A percentile compares a stretch with the other conserved stretches of the same genome.
Evolutionary conservation across 2,888 invertebrate species (phyloP).

Genomic region (Orthonychiurus folsomi): DNA sequence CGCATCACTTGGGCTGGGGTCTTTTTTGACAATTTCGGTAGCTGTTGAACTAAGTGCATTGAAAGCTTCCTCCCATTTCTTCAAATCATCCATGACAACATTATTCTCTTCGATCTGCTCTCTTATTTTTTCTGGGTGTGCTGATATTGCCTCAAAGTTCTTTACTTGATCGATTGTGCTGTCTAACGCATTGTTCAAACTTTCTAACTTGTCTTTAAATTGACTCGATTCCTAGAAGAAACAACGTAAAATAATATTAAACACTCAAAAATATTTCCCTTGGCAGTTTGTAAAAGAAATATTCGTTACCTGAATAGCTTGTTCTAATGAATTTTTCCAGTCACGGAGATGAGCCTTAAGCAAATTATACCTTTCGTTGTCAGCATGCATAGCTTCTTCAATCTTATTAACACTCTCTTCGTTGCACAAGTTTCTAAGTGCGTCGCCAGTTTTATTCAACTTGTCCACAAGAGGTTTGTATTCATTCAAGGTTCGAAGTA

Average conservation of each 20-base stretch:
- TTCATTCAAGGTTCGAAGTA: neutral
- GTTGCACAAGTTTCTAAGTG: neutral
- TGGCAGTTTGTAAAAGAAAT: too few species aligned
- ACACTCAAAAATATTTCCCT: too few species aligned
- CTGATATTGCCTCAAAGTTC: neutral
- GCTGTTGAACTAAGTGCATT: neutral
- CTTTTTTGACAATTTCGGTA: neutral
- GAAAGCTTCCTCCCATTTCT: neutral
- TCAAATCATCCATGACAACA: neutral
- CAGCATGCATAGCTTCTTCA: neutral
- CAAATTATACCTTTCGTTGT: neutral
- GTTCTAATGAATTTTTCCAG: neutral
- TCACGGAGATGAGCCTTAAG: neutral
- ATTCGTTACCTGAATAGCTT: neutral
- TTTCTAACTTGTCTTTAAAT: neutral
- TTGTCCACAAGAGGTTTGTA: neutral
- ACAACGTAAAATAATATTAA: too few species aligned
- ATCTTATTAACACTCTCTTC: neutral
- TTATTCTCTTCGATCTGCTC: neutral
- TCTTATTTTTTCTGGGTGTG: neutral
- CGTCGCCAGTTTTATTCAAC: neutral
- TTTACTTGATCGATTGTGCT: neutral
- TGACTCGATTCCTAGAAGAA: too few species aligned
- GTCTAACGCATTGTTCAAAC: neutral
- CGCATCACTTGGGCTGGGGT: neutral